Base-by-base conservation (phyloP, 2,888 invertebrate genomes). In the Lepeophtheirus nordmannii region DNA sequence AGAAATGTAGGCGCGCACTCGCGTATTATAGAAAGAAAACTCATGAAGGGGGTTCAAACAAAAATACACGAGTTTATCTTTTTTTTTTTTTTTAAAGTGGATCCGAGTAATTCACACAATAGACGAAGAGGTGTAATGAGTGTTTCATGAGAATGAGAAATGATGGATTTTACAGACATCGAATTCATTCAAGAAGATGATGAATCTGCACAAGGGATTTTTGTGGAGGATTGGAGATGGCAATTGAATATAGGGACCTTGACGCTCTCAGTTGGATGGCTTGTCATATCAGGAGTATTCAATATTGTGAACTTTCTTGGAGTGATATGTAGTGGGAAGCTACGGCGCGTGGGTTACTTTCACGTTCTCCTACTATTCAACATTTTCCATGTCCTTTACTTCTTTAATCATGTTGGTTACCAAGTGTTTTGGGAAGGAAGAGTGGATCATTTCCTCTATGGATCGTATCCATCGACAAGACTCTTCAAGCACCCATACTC, bases 261-360 rank as follows among this genome's bases (percentile, higher is more conserved):
- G n/a, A 17, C 53, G 5, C n/a, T 46, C 17, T 46, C 53, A 2
- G n/a, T 46, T 14, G 53, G 53, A 17, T n/a, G 14, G 53, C 53
- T 46, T n/a, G 14, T 17, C 53, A 14, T 46, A 14, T 46, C 53
- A 2, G 53, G 53, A 17, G 17, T 46, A 14, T 46, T 46, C 8
- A 46, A 46, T 17, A 46, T 46, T 46, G 17, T 46, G n/a, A 46
- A 46, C 53, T 46, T 46, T 17, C 53, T 46, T 46, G 53, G 53
- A n/a, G 53, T 46, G 53, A 46, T 46, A n/a, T 46, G 53, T 46
- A 46, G 53, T 17, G 53, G 30, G 53, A 46, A 46, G 53, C 53
- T 46, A n/a, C 53, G 53, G n/a, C 53, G 53, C 8, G 53, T 46
- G 53, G 53, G 53, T n/a, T 46, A 46, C 53, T 46, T 46, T 46